Base-by-base conservation (phyloP, 2,888 invertebrate genomes). In the Heliconius aoede region DNA sequence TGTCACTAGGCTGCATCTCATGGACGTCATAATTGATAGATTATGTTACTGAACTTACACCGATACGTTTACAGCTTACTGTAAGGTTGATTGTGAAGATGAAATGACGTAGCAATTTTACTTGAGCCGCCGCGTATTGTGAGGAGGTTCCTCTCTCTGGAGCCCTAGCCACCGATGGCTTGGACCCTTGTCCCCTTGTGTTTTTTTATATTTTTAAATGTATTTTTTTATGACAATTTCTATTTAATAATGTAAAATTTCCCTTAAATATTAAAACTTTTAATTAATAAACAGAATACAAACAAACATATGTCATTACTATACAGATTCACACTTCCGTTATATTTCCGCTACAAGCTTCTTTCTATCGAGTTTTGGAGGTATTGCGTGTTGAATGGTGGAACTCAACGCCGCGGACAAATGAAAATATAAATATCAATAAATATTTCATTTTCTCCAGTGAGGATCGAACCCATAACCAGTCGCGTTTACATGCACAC, bases 321-420 rank as follows among this genome's bases (percentile, higher is more conserved):
- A 0, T 18, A 60, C 5, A 46, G 46, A 46, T 46, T 18, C 58
- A 36, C 32, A 60, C 32, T 36, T 71, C 58, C 58, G 24, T n/a
- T 32, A 26, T 58, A 60, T 51, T 30, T 69, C 36, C 30, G 60
- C 21, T 60, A 36, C 60, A 40, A 72, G 60, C 24, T 72, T 72
- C 60, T n/a, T 51, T 8, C n/a, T 0, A 8, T 21, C 51, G 9
- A 7, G 3, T 51, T 51, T 21, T 18, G 46, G 51, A 51, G 51
- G 3, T n/a, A 51, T 51, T n/a, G 51, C 51, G 8, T n/a, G n/a
- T n/a, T 51, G n/a, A 51, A n/a, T 51, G 8, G 0, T 18, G 21
- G n/a, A 51, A n/a, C n/a, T 51, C n/a, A 51, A 3, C 51, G 7
- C 7, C 21, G 18, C 21, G 51, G n/a, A 51, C 21, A 51, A 51